Evolutionary conservation across 2,888 invertebrate species (phyloP), one percentile per base, ranked within the genome.

Genomic region (Ectemnius cavifrons): DNA sequence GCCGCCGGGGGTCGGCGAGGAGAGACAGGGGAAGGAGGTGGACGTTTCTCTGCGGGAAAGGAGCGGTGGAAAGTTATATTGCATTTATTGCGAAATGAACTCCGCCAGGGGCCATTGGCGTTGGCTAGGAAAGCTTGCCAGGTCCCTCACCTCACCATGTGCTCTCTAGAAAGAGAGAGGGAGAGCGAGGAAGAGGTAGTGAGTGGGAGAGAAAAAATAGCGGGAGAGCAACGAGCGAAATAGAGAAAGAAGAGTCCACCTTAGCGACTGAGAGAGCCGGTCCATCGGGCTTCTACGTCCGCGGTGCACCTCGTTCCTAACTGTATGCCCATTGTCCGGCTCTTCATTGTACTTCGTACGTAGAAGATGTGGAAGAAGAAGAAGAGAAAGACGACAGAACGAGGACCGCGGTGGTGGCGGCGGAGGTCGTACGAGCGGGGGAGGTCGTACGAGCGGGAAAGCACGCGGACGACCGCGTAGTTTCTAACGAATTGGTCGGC

Each of bases 401-500:
- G 23, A 23, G 23, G 2, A 23, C n/a, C n/a, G 5, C 16, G 62
- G 46, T 58, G 16, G 46, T 58, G 5, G 63, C 52, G 79, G 70
- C 73, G 71, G 78, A 75, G 66, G 63, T 68, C n/a, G n/a, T n/a
- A n/a, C n/a, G n/a, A n/a, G n/a, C n/a, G n/a, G n/a, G n/a, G n/a
- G 71, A 49, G 13, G n/a, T n/a, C 16, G 52, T 16, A 14, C 14
- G n/a, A 52, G 4, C 4, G n/a, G n/a, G 16, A 52, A 11, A 52
- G 16, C 52, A 16, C 16, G 52, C 52, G 5, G 52, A 14, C 68
- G 69, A 74, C 23, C 23, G 23, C 78, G n/a, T 81, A 85, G 81
- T 86, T 84, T 87, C 82, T 86, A 85, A 87, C 86, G 86, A 87
- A 87, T 87, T 85, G 86, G 82, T 82, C 82, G 74, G 79, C 84